Conservation (phyloP, 2,113 vertebrate genomes). For the Melanerpes formicivorus region DNA sequence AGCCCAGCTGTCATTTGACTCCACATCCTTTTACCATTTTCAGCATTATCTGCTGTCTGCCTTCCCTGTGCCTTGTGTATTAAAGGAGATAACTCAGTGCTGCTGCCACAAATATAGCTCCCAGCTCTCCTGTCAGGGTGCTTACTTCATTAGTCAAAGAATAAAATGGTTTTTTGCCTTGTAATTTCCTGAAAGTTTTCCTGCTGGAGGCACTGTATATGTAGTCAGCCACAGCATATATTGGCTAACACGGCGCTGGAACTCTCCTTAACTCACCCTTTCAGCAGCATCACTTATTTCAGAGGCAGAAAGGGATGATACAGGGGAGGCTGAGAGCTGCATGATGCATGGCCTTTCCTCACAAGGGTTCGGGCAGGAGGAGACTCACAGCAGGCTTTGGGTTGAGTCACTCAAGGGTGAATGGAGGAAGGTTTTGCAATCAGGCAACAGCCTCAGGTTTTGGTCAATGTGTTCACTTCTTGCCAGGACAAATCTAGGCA, state of each 20-base stretch:
- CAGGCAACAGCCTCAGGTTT: neutral
- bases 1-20: neutral
- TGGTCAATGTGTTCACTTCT: neutral
- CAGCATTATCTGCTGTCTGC: constrained; percentile 4
- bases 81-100: neutral
- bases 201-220: neutral
- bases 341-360: neutral
- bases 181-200: neutral
- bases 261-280: neutral
- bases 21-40: neutral
- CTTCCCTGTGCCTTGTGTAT: neutral
- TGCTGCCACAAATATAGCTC: constrained; percentile 24
- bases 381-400: neutral
- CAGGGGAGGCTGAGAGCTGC: neutral
- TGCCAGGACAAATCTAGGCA: neutral
- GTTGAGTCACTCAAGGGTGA: neutral
- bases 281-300: neutral
- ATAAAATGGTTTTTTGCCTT: neutral
- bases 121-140: neutral
- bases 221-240: neutral
- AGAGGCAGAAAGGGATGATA: neutral
- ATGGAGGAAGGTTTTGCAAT: neutral
- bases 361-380: neutral
- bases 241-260: neutral
- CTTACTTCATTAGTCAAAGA: constrained; percentile 47